phyloP scores from a whole-genome alignment of 2,888 invertebrate genomes.

The Philereme vetulata region DNA sequence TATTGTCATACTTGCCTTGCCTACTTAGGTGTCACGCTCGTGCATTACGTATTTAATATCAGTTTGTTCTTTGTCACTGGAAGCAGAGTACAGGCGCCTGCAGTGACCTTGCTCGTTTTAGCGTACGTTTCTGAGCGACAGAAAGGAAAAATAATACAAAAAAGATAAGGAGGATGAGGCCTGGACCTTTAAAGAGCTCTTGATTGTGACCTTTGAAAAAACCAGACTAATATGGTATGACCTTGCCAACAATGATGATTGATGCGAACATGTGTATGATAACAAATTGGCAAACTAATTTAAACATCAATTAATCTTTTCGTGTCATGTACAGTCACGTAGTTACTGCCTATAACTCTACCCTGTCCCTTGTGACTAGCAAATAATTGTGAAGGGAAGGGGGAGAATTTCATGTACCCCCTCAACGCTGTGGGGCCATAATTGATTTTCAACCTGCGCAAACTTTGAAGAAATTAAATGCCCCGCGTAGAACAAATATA shows the following conservation, averaged over 20 bases:
- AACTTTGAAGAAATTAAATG: constrained; percentile 19
- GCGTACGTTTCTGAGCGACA: too few species aligned
- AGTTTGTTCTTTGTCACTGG: too few species aligned
- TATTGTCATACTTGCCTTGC: too few species aligned
- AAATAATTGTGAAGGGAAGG: constrained; percentile 21
- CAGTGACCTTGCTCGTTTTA: too few species aligned
- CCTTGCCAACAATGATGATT: constrained; percentile 1
- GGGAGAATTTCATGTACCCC: constrained; percentile 23
- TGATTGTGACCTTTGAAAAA: too few species aligned
- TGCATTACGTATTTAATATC: too few species aligned
- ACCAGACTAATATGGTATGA: too few species aligned
- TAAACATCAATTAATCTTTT: constrained; percentile 57
- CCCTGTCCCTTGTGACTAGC: constrained; percentile 19
- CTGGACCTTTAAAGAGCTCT: too few species aligned
- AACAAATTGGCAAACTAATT: constrained; percentile 49
- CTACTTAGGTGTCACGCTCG: too few species aligned
- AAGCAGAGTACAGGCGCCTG: too few species aligned
- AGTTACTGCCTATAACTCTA: constrained; percentile 7
- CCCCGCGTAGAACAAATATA: neutral
- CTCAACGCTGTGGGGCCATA: constrained; percentile 25
- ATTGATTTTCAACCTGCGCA: constrained; percentile 33
- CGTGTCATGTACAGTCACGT: constrained; percentile 42
- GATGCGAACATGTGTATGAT: constrained; percentile 21
- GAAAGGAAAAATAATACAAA: too few species aligned
- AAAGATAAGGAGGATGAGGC: too few species aligned